Evolutionary conservation across 2,888 invertebrate genomes (phyloP).

Genomic region (Ormyrus thymus): DNA sequence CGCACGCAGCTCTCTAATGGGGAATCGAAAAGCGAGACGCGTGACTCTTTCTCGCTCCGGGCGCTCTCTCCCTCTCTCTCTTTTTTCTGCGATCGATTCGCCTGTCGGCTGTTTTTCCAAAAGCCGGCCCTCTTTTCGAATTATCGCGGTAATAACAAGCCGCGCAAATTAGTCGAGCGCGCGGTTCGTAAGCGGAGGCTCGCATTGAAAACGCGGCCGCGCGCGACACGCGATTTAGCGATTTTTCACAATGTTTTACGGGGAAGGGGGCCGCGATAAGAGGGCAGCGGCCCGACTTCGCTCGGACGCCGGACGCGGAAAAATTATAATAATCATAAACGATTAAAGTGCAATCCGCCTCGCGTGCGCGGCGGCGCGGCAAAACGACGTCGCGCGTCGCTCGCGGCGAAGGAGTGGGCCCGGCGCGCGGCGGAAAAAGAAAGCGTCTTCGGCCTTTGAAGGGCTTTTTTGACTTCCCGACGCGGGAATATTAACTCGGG

Average conservation of each 20-base stretch:
- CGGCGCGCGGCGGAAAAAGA: neutral
- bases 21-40: conserved; percentile 12
- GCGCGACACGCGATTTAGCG: conserved; percentile 36
- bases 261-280: conserved; percentile 11
- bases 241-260: conserved; percentile 37
- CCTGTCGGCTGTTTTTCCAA: no score
- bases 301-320: conserved; percentile 5
- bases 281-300: neutral
- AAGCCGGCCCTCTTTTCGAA: neutral
- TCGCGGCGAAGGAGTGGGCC: neutral
- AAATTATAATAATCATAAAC: conserved; percentile 16
- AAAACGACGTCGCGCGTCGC: conserved; percentile 1
- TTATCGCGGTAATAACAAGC: conserved; percentile 5
- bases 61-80: neutral
- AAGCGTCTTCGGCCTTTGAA: conserved; percentile 30
- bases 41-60: conserved; percentile 44
- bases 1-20: conserved; percentile 25
- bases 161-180: neutral
- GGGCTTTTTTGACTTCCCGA: conserved; percentile 53
- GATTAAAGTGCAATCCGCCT: conserved; percentile 36
- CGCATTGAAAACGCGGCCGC: neutral
- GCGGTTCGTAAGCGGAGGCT: neutral
- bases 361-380: conserved; percentile 35
- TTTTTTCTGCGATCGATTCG: no score
- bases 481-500: conserved; percentile 61